A percentile compares a stretch with the other conserved stretches of the same genome.
Conservation (phyloP, 2,888 invertebrate genomes). For the Sphaerophoria taeniata region DNA sequence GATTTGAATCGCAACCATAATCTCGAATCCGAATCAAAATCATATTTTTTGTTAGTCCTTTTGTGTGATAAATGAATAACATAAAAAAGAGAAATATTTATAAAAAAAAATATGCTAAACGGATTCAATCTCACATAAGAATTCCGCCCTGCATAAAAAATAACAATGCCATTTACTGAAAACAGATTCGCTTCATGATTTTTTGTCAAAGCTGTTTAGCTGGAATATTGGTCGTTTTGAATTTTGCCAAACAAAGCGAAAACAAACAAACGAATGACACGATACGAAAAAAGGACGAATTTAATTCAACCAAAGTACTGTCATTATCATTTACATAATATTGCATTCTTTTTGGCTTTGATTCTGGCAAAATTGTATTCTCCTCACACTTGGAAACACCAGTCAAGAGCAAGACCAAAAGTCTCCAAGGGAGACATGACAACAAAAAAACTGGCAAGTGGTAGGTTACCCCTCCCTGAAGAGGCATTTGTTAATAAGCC, state of each 20-base stretch:
- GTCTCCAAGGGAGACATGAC: conserved; percentile 67
- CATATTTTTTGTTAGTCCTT: conserved; percentile 45
- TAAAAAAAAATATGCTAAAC: conserved; percentile 70
- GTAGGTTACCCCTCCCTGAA: conserved; percentile 32
- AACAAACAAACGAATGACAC: conserved; percentile 25
- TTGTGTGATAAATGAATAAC: conserved; percentile 22
- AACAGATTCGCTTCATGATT: conserved; percentile 37
- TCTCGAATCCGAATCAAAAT: conserved; percentile 34
- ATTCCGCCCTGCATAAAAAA: conserved; percentile 67
- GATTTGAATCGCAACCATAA: conserved; percentile 22
- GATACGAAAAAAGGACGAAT: conserved; percentile 25
- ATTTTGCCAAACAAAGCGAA: conserved; percentile 14
- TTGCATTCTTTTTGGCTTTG: conserved; percentile 58
- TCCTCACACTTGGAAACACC: conserved; percentile 13
- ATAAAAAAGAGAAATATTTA: conserved; percentile 3
- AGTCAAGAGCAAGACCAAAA: neutral
- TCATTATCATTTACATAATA: conserved; percentile 72
- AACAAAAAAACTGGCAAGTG: conserved; percentile 75
- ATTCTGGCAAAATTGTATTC: too few relatives aligned
- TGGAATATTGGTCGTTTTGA: conserved; percentile 5
- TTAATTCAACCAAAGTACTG: conserved; percentile 58
- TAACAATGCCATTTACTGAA: conserved; percentile 68
- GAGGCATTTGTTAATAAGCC: conserved; percentile 69
- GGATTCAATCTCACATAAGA: conserved; percentile 66
- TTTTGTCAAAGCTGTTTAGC: neutral